Base-by-base conservation (phyloP, 2,888 invertebrate species). In the Diarsia brunnea region DNA sequence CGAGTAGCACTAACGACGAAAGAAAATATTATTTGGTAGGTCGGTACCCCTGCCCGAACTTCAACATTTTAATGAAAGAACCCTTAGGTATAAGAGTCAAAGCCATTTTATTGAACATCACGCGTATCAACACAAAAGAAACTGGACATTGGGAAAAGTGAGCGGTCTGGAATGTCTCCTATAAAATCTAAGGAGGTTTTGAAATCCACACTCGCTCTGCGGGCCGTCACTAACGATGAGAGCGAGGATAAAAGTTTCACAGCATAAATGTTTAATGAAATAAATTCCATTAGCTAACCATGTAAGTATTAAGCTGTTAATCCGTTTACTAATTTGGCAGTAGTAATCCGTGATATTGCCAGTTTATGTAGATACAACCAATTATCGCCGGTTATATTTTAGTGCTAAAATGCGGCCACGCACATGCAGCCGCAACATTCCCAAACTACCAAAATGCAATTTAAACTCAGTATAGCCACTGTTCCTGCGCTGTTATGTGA, bases 371-470 rank as follows among this genome's bases (percentile, higher is more conserved):
- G 81, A 84, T 78, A 77, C 81, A 82, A 87, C 89, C 90, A 89
- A 91, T 92, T 91, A 91, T 89, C 84, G 85, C 82, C 79, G 84
- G 90, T 90, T 91, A 90, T 91, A 93, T 92, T 92, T 92, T 88
- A 90, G 87, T 86, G 90, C 89, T 87, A 89, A 91, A 92, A 92
- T 91, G 91, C 90, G 87, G 88, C 82, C 89, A 90, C 90, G 91
- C 91, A 92, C 90, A 91, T 90, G 88, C 82, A 91, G 88, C 90
- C 90, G 84, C 91, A 90, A 91, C 92, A 91, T 92, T 92, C 89
- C 89, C 87, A 89, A 91, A 92, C 93, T 91, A 91, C 90, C 90
- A 88, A 93, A 95, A 95, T 93, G 94, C 94, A 95, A 95, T 95
- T 95, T 94, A 94, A 93, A 92, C 94, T 92, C 91, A 89, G 90